Conservation (phyloP, 2,888 invertebrate genomes). For the Cheilosia vernalis region DNA sequence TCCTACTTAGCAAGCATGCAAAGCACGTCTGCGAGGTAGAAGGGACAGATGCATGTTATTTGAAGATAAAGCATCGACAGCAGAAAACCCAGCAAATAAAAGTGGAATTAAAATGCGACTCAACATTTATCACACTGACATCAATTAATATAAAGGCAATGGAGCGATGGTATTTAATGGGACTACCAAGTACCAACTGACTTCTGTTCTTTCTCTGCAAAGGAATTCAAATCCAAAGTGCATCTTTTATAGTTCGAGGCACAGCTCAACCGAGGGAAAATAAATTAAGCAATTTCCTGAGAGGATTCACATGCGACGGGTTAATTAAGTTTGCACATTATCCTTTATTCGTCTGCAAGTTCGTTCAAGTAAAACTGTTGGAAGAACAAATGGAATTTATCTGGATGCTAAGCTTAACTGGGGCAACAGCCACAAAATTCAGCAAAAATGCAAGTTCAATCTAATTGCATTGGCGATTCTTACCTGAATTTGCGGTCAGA, state of each 20-base stretch:
- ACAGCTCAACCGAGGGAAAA: neutral
- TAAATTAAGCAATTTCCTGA: neutral
- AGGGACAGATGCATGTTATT: neutral
- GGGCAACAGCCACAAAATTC: too few species aligned
- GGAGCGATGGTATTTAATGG: neutral
- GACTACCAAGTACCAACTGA: neutral
- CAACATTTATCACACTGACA: conserved; percentile 33
- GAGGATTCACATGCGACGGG: too few species aligned
- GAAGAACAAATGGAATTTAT: too few species aligned
- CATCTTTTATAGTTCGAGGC: neutral
- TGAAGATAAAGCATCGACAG: neutral
- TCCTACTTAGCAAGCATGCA: neutral
- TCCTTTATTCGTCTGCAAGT: too few species aligned
- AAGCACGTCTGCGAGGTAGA: neutral
- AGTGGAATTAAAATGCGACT: conserved; percentile 18
- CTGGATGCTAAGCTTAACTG: too few species aligned
- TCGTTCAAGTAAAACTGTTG: too few species aligned
- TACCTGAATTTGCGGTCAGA: too few species aligned
- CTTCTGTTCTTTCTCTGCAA: neutral
- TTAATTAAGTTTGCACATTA: too few species aligned
- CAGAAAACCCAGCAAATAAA: neutral
- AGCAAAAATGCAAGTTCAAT: too few species aligned
- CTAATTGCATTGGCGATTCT: too few species aligned
- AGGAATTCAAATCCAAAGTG: neutral
- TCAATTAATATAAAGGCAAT: neutral